Evolutionary conservation across 2,888 invertebrate species (phyloP), one percentile per base, ranked within the genome.

Genomic region (Drosophila nr. perissopoda): DNA sequence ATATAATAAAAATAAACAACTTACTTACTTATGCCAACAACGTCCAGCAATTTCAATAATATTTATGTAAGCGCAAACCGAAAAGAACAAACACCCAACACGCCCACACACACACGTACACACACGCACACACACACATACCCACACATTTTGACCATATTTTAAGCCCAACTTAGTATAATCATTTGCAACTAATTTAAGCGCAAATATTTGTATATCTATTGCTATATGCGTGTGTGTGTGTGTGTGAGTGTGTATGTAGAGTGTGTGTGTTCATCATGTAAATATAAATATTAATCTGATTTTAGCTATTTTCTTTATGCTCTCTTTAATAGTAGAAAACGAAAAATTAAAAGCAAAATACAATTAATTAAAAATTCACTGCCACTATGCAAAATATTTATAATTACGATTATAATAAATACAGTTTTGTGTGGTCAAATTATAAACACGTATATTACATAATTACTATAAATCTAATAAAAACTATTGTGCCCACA

Each of bases 1-100:
- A 59, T 18, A 36, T 80, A 78, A 78, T 80, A 83, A 83, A 83
- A 83, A 78, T 82, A 69, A 89, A 89, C 80, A 82, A 88, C 90
- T 84, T 85, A 85, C 86, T 89, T 88, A 88, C 81, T 88, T 90
- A 87, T 90, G 90, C 87, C 90, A 87, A 76, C 87, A 90, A 90
- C 90, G 87, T 87, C 90, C 87, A 87, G 74, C 82, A 89, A 74
- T 89, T 86, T 86, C 85, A 86, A 86, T 86, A 86, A 86, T 89
- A 89, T 84, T 86, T 88, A 80, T 84, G 88, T 83, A 83, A 83
- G 82, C 73, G 59, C 64, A 62, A 40, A 33, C 70, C 78, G 52
- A 76, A 63, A 81, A 69, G 58, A 75, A 68, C 70, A 74, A 66
- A 67, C 49, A 76, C 29, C 71, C 33, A 58, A 67, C 53, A 76